phyloP scores from a whole-genome alignment of 2,113 vertebrate genomes.

The Trematocara unimaculatum region DNA sequence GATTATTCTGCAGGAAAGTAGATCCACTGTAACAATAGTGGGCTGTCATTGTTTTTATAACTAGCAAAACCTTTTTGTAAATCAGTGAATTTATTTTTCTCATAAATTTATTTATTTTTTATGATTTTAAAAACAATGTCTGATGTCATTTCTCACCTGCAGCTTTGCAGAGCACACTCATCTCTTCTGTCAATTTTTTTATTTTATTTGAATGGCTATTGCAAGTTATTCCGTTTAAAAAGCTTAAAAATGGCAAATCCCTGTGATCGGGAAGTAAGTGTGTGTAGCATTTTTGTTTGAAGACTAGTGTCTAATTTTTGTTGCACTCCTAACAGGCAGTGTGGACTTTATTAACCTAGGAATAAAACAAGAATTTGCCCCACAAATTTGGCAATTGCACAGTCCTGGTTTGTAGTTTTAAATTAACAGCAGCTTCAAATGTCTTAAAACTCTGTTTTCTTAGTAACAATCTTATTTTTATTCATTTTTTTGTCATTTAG shows the following conservation, averaged over 20 bases:
- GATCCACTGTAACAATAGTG: not conserved
- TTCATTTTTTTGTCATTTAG: not conserved
- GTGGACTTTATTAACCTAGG: not conserved
- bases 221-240: not conserved
- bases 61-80: not conserved
- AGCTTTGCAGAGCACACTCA: not conserved
- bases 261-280: not conserved
- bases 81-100: not conserved
- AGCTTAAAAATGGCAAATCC: not conserved
- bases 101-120: too few species aligned
- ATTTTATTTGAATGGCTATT: not conserved
- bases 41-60: not conserved
- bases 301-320: not conserved
- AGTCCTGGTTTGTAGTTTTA: not conserved
- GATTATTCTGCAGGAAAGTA: not conserved
- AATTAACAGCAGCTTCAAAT: not conserved
- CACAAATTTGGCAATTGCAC: not conserved
- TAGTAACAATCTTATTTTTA: not conserved
- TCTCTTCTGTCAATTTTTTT: not conserved
- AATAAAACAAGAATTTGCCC: not conserved
- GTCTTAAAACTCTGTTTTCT: not conserved
- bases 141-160: too few species aligned
- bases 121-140: not conserved
- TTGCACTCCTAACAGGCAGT: not conserved
- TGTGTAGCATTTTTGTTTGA: not conserved